Percentiles rank a stretch among this genome's conserved stretches.
Evolutionary conservation across 2,113 vertebrate genomes (phyloP).

Genomic region (Sphyrna mokarran): DNA sequence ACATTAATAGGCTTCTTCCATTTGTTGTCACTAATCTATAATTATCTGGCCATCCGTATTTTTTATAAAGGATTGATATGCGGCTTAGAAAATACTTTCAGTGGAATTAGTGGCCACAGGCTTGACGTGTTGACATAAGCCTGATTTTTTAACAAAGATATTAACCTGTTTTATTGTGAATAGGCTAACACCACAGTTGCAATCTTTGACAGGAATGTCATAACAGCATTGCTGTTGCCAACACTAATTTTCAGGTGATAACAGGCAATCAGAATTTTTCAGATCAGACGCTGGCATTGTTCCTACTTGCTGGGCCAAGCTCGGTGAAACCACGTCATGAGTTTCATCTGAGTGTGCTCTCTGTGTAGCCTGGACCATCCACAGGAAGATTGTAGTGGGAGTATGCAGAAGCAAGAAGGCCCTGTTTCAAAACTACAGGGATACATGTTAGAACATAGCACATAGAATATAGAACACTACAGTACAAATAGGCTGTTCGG

Average conservation of each 20-base stretch:
- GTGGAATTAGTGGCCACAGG: neutral
- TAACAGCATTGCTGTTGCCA: neutral
- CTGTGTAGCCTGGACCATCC: neutral
- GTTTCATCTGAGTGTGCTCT: neutral
- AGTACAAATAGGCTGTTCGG: too few species aligned
- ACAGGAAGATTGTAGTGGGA: neutral
- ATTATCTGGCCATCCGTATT: neutral
- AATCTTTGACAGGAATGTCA: conserved; percentile 4
- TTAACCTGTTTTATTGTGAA: neutral
- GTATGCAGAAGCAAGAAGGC: neutral
- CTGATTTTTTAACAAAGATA: neutral
- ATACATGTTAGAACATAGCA: too few species aligned
- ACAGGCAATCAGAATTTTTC: neutral
- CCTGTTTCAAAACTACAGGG: neutral
- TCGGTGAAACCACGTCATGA: neutral
- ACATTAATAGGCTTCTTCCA: neutral
- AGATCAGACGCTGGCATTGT: neutral
- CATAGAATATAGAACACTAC: too few species aligned
- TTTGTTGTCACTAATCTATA: neutral
- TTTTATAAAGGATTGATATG: neutral
- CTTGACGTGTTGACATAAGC: neutral
- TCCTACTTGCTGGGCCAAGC: neutral
- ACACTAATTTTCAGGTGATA: neutral
- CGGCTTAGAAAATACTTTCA: neutral
- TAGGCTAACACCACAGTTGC: neutral